phyloP scores from a whole-genome alignment of 2,797 vertebrate species.

The Brotula barbata region DNA sequence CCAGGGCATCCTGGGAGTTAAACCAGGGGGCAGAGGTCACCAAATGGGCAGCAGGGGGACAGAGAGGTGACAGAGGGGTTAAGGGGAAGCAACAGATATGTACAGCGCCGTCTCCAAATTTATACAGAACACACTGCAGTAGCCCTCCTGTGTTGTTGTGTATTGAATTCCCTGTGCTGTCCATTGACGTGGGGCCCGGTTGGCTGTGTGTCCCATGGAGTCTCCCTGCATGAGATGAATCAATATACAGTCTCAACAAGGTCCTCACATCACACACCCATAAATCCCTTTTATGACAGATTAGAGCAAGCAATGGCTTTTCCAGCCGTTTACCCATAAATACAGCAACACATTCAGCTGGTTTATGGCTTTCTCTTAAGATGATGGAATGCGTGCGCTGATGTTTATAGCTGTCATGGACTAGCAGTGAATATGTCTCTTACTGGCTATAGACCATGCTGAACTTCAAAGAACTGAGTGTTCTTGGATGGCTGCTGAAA shows the following conservation, averaged over 20 bases:
- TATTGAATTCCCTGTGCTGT: constrained; percentile 3
- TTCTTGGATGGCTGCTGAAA: constrained; percentile 28
- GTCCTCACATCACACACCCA: constrained; percentile 61
- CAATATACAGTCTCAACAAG: constrained; percentile 66
- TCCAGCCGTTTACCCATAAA: constrained; percentile 74
- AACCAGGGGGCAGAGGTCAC: constrained; percentile 60
- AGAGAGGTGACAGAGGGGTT: constrained; percentile 35
- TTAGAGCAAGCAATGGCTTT: constrained; percentile 72
- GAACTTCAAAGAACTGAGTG: constrained; percentile 59
- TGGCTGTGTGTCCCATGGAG: constrained; percentile 41
- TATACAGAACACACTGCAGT: too few relatives aligned
- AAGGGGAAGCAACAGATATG: constrained; percentile 32
- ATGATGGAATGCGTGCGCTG: constrained; percentile 60
- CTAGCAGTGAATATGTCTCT: constrained; percentile 69
- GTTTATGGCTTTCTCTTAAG: constrained; percentile 66
- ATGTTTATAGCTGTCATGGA: constrained; percentile 72
- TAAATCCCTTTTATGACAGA: constrained; percentile 74
- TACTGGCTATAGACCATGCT: constrained; percentile 57
- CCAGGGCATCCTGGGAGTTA: constrained; percentile 67
- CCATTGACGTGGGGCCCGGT: constrained; percentile 28
- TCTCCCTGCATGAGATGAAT: constrained; percentile 66
- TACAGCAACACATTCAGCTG: constrained; percentile 69
- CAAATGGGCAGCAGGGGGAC: constrained; percentile 22
- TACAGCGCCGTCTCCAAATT: not conserved
- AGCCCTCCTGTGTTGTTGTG: not conserved